phyloP scores from a whole-genome alignment of 1,140 invertebrate genomes.

The Mylabris phalerata region DNA sequence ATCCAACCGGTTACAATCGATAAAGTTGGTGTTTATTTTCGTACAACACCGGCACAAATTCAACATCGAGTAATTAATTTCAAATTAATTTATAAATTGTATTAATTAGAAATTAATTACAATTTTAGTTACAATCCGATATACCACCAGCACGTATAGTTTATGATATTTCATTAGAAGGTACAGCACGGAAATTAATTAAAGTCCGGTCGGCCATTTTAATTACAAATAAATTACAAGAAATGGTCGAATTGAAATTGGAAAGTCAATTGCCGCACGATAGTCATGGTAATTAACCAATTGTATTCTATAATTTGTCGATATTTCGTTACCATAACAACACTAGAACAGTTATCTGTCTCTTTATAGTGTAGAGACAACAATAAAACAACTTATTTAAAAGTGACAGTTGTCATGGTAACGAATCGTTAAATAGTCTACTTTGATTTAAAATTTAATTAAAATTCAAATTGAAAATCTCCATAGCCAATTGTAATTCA shows the following conservation, averaged over 20 bases:
- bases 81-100: slow-evolving; percentile 4
- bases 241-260: slow-evolving; percentile 64
- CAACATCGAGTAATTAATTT: slow-evolving; percentile 25
- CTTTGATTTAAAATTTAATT: no score
- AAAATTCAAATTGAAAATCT: no score
- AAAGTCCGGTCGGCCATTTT: slow-evolving; percentile 86
- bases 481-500: no score
- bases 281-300: slow-evolving; percentile 9
- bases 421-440: no score
- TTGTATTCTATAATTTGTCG: not conserved
- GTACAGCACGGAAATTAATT: slow-evolving; percentile 90
- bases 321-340: no score
- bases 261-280: slow-evolving; percentile 45
- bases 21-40: slow-evolving; percentile 89
- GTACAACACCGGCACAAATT: slow-evolving; percentile 59
- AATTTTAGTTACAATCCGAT: slow-evolving; percentile 19
- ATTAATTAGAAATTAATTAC: not conserved
- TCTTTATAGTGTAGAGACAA: no score
- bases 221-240: slow-evolving; percentile 68
- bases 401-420: no score
- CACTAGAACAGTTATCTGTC: no score
- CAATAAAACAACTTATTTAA: no score
- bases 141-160: slow-evolving; percentile 60
- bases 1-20: slow-evolving; percentile 88
- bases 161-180: slow-evolving; percentile 83